These are phyloP conservation scores for Lycorma delicatula DNA, from an alignment of 1,140 invertebrate species.

Conservation along the genomic window DNA sequence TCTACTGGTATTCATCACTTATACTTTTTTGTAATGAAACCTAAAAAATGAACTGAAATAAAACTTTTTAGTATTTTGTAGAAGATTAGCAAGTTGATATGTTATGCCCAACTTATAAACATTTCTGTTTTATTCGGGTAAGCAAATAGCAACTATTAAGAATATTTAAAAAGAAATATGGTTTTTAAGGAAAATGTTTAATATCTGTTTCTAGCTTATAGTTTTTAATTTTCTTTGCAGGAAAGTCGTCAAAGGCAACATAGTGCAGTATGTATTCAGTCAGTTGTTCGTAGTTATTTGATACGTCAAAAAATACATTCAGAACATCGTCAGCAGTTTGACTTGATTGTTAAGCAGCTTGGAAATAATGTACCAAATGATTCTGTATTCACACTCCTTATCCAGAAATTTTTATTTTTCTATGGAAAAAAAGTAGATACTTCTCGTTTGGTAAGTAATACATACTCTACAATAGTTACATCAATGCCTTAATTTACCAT, in stretches of 20 bases:
- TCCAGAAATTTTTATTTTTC: conserved; percentile 65
- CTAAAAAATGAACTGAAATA: no score
- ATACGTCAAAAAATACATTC: conserved; percentile 56
- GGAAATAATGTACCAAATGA: conserved; percentile 40
- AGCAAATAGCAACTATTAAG: no score
- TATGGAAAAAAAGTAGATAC: conserved; percentile 59
- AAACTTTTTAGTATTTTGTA: no score
- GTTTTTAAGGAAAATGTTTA: neutral
- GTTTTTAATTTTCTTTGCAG: conserved; percentile 39
- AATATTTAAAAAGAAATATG: no score
- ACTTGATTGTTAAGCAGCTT: conserved; percentile 43
- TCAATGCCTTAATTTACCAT: no score
- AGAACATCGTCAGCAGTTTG: conserved; percentile 56
- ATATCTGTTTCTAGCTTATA: neutral
- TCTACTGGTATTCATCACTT: no score
- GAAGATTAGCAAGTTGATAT: no score
- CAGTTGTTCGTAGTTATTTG: conserved; percentile 66
- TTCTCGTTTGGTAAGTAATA: conserved; percentile 44
- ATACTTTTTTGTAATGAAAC: no score
- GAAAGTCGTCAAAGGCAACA: conserved; percentile 56
- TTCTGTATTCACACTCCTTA: conserved; percentile 44
- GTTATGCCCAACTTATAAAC: no score
- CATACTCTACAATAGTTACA: conserved; percentile 4
- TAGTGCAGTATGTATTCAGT: conserved; percentile 67
- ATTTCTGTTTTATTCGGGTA: no score